A percentile compares a stretch with the other conserved stretches of the same genome.
These are phyloP conservation scores for Drosophila testacea DNA, from an alignment of 2,888 invertebrate genomes.

Conservation along the genomic window DNA sequence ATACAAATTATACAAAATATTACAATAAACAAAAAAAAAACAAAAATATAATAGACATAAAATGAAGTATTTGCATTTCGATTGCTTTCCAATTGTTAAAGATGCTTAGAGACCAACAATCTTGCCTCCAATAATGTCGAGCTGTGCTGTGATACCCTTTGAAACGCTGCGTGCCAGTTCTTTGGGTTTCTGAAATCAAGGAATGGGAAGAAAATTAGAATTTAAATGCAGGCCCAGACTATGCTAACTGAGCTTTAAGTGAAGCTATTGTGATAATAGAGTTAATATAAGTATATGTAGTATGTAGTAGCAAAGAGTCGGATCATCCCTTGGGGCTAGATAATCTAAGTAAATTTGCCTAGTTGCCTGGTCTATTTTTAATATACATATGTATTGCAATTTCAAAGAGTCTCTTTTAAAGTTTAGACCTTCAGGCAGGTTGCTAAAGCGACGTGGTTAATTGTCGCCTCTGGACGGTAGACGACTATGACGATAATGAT, in stretches of 20 bases:
- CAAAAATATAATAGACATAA: conserved; percentile 18
- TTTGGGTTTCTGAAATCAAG: conserved; percentile 79
- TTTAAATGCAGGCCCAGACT: neutral
- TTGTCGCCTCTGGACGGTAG: conserved; percentile 11
- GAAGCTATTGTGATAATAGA: neutral
- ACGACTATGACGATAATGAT: neutral
- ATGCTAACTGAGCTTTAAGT: neutral
- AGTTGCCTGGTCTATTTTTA: neutral
- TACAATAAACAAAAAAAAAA: conserved; percentile 38
- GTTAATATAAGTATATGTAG: too few species aligned
- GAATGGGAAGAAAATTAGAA: neutral
- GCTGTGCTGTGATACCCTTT: conserved; percentile 82
- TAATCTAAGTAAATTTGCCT: too few species aligned
- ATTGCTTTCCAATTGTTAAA: neutral
- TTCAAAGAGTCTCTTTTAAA: neutral
- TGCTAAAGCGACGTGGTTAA: conserved; percentile 29
- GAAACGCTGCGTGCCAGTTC: conserved; percentile 82
- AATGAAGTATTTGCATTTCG: neutral
- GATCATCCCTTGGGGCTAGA: neutral
- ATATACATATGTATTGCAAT: neutral
- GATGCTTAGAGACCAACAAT: conserved; percentile 81
- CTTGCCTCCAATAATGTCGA: conserved; percentile 83
- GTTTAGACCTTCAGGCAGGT: conserved; percentile 31
- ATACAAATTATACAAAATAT: conserved; percentile 58
- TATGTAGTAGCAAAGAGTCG: neutral